Base-by-base conservation (phyloP, 2,113 vertebrate genomes). In the Tretioscincus oriximinensis region DNA sequence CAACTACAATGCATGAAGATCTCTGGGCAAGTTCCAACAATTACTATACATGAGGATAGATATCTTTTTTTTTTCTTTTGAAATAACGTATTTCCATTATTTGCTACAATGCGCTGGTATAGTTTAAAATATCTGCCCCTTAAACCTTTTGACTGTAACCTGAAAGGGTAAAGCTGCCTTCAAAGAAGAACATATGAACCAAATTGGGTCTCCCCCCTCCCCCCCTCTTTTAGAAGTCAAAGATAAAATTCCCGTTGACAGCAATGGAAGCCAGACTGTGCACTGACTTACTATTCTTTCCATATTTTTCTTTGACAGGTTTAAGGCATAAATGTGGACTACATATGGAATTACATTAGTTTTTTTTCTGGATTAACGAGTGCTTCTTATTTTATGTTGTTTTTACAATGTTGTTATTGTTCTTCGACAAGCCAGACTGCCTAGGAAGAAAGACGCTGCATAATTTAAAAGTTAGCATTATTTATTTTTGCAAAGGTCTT, bases 301-400 rank as follows among this genome's bases (percentile, higher is more conserved):
- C 70, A 83, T 92, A 90, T 91, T 87, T 93, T 58, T 93, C 87
- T 93, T 89, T 92, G 85, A 86, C 87, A 86, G 35, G 41, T 88
- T 94, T 91, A 92, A 87, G 86, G 83, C 73, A 88, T 90, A 88
- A 90, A 88, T 90, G 85, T 91, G 88, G 81, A 49, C 91, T 83
- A 90, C 89, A 89, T 91, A 94, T 87, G 84, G 86, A 87, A 92
- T 92, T 93, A 71, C 10, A 76, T 83, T 28, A 47, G 73, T 77
- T 58, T 58, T 41, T n/a, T 58, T 10, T 89, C 20, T 66, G 21
- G 51, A 66, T 74, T 80, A 85, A 61, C 1, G 1, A 1, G 35
- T 86, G 14, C 11, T 83, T 87, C 78, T n/a, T 80, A 84, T 71
- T 51, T 90, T 82, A 72, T 26, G 78, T 66, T 7, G 29, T 69